Base-by-base conservation (phyloP, 2,113 vertebrate species). In the Corythornis cristatus region DNA sequence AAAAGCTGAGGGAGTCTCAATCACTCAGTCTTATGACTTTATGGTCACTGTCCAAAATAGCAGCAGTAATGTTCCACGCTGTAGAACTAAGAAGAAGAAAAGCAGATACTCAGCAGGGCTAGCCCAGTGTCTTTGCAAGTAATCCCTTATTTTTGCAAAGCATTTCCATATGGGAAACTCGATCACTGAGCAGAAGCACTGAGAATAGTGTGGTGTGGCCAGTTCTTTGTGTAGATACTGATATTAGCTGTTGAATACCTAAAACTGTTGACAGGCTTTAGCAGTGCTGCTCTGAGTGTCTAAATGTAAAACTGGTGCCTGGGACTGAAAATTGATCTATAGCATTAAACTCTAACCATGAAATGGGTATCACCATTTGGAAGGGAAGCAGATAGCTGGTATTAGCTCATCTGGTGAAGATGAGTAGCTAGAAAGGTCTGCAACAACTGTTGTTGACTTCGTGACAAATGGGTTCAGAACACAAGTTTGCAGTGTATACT, bases 51-150 rank as follows among this genome's bases (percentile, higher is more conserved):
- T 95, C 92, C 95, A 96, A 96, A 96, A 96, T 94, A 88, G 90
- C 93, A 94, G 90, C 5, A 31, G 86, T 93, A 93, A 86, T 1
- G 11, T 90, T 93, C 61, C 83, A 53, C 0, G 0, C 65, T 93
- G 83, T 46, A 94, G 88, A 86, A 19, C 79, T 88, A 15, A 88
- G 79, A n/a, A 91, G 92, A 95, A 94, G 92, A 94, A 96, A 96
- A 96, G 92, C 96, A 96, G 92, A 96, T 75, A 74, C 93, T 83
- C 93, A 96, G 92, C 93, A 93, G 96, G 86, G 96, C 77, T 94
- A 95, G 88, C 82, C 90, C 83, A 83, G 56, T 66, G 76, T 74
- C 93, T 89, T 93, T 96, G 88, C 90, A 88, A 94, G 50, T 91
- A 93, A 96, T 94, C 90, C 75, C 48, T 93, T 96, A 83, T 80